phyloP scores from a whole-genome alignment of 2,113 vertebrate species.

The Columba livia region DNA sequence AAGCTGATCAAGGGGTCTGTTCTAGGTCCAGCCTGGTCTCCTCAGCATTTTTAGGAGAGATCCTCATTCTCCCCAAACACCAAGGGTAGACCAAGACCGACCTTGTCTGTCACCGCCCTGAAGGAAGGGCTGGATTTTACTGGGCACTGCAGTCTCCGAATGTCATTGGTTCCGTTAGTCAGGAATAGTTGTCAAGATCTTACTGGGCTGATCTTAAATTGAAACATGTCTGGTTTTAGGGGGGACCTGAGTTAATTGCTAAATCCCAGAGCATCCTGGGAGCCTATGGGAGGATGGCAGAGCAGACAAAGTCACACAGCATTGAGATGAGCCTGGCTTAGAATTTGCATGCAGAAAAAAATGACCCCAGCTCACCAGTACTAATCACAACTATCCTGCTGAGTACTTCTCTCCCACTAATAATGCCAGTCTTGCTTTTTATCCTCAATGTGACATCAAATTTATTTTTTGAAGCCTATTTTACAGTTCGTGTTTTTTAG shows the following conservation, averaged over 20 bases:
- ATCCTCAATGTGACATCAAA: background rate
- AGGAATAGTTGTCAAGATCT: background rate
- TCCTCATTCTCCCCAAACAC: background rate
- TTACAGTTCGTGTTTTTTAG: background rate
- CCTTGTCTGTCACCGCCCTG: background rate
- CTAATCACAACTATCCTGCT: rapidly evolving
- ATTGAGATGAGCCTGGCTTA: background rate
- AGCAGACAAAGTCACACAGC: background rate
- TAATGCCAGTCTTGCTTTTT: background rate
- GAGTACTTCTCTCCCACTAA: background rate
- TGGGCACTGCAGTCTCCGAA: background rate
- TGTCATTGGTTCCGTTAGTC: background rate
- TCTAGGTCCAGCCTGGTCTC: background rate
- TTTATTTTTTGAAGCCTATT: constrained; percentile 21
- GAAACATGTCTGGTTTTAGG: background rate
- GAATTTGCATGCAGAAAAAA: background rate
- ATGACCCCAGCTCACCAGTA: background rate
- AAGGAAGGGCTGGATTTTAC: background rate
- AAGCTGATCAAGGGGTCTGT: rapidly evolving
- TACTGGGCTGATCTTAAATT: background rate
- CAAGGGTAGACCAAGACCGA: background rate
- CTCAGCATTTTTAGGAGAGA: background rate
- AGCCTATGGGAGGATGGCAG: background rate
- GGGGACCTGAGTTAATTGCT: background rate
- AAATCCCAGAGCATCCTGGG: background rate